These are phyloP conservation scores for Xyrichtys novacula DNA, from an alignment of 2,797 vertebrate genomes.

Conservation along the genomic window DNA sequence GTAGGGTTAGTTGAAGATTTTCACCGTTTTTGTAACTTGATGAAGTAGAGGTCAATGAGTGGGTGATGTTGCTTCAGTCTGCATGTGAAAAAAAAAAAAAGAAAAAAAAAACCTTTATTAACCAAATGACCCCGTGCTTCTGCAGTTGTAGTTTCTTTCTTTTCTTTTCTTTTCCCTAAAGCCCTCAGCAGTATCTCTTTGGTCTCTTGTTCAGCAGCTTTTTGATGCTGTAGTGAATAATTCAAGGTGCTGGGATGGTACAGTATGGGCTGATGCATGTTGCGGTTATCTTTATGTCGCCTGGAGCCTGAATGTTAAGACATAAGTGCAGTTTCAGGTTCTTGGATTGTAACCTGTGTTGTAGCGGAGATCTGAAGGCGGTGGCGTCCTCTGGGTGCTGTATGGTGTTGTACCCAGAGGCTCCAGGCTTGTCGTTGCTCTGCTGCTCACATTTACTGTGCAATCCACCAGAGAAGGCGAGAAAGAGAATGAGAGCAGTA, in stretches of 20 bases:
- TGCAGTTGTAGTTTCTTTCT: too few species aligned
- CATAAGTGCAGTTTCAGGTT: slow-evolving; percentile 15
- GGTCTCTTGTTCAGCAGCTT: background rate
- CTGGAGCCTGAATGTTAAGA: slow-evolving; percentile 40
- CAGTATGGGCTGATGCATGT: slow-evolving; percentile 4
- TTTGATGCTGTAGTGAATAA: background rate
- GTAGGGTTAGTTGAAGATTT: too few species aligned
- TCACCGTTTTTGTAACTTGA: too few species aligned
- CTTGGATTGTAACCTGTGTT: slow-evolving; percentile 28
- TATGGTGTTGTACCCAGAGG: slow-evolving; percentile 27
- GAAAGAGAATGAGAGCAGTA: slow-evolving; percentile 20
- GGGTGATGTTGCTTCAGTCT: too few species aligned
- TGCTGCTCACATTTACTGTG: slow-evolving; percentile 44
- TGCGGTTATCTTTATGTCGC: slow-evolving; percentile 21
- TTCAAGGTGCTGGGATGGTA: background rate
- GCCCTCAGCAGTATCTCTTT: background rate
- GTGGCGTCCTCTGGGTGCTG: slow-evolving; percentile 36
- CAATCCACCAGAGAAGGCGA: slow-evolving; percentile 44
- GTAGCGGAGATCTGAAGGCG: slow-evolving; percentile 30
- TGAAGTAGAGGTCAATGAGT: too few species aligned
- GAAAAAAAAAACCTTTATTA: too few species aligned
- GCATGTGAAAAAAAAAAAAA: too few species aligned
- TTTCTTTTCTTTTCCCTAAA: background rate
- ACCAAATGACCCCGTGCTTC: too few species aligned
- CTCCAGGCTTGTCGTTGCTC: slow-evolving; percentile 41